Evolutionary conservation across 1,140 invertebrate species (phyloP).

Genomic region (Dufourea novaeangliae): DNA sequence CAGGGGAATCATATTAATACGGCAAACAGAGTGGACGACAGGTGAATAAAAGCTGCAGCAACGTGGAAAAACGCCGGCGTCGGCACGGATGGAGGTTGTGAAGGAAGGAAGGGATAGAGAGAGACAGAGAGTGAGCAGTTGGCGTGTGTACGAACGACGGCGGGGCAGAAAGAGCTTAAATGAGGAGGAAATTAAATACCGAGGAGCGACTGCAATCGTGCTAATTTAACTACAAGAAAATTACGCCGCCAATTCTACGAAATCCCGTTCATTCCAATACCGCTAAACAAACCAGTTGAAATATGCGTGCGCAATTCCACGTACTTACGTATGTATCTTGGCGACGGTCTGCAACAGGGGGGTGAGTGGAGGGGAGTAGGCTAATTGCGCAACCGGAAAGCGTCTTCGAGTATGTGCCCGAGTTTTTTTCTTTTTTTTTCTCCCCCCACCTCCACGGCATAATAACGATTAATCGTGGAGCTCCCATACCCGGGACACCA

Average conservation of each 20-base stretch:
- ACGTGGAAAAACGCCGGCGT: background rate
- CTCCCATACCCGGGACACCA: conserved; percentile 19
- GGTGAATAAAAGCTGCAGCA: conserved; percentile 39
- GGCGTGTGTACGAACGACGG: too few relatives aligned
- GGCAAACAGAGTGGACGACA: conserved; percentile 18
- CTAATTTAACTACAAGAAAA: conserved; percentile 55
- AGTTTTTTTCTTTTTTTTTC: conserved; percentile 61
- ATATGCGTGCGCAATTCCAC: background rate
- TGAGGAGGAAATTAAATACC: conserved; percentile 52
- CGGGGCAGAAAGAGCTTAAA: conserved; percentile 5
- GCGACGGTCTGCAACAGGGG: background rate
- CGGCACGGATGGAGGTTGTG: background rate
- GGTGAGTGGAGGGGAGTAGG: too few relatives aligned
- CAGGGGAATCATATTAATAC: conserved; percentile 31
- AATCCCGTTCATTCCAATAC: conserved; percentile 34
- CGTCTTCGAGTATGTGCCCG: conserved; percentile 29
- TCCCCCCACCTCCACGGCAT: too few relatives aligned
- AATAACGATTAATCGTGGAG: conserved; percentile 66
- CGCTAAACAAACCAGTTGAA: conserved; percentile 18
- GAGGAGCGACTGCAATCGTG: conserved; percentile 34
- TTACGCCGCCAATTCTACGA: conserved; percentile 43
- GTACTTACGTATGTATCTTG: background rate
- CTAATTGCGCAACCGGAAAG: conserved; percentile 33
- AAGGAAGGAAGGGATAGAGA: background rate
- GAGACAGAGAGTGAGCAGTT: background rate